Evolutionary conservation across 2,113 vertebrate species (phyloP).

Genomic region (Dolichallabes microphthalmus): DNA sequence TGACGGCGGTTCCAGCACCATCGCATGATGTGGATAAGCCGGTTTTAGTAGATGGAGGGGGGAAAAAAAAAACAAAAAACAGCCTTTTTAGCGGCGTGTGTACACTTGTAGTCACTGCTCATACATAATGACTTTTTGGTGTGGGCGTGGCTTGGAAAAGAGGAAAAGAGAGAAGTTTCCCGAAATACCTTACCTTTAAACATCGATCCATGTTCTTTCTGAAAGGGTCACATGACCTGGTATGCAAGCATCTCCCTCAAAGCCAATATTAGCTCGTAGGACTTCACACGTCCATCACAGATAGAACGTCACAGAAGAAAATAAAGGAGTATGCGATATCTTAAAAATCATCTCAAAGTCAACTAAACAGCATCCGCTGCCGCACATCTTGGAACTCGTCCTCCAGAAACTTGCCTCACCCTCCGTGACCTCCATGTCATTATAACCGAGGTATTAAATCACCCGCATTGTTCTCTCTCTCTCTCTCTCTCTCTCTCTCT

Average conservation of each 20-base stretch:
- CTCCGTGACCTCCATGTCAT: not conserved
- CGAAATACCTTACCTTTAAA: not conserved
- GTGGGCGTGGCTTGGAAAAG: not conserved
- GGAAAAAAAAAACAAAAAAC: constrained; percentile 20
- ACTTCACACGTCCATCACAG: too few species aligned
- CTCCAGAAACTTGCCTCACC: not conserved
- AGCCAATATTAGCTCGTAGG: not conserved
- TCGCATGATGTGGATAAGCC: constrained; percentile 46
- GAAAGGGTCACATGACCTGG: not conserved
- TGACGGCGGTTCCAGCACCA: constrained; percentile 63
- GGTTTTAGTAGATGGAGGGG: not conserved
- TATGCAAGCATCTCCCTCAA: not conserved
- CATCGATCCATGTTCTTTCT: not conserved
- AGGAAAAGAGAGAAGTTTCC: not conserved
- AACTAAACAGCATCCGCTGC: not conserved
- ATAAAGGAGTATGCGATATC: too few species aligned
- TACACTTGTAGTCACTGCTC: not conserved
- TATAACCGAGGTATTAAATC: not conserved
- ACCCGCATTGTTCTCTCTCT: too few species aligned
- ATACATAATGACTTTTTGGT: not conserved
- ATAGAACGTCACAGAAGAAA: too few species aligned
- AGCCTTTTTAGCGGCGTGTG: constrained; percentile 54
- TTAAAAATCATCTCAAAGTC: not conserved
- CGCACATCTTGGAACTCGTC: not conserved
- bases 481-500: too few species aligned